Evolutionary conservation across 2,113 vertebrate species (phyloP), one percentile per base, ranked within the genome.

Genomic region (Rhodinocichla rosea): DNA sequence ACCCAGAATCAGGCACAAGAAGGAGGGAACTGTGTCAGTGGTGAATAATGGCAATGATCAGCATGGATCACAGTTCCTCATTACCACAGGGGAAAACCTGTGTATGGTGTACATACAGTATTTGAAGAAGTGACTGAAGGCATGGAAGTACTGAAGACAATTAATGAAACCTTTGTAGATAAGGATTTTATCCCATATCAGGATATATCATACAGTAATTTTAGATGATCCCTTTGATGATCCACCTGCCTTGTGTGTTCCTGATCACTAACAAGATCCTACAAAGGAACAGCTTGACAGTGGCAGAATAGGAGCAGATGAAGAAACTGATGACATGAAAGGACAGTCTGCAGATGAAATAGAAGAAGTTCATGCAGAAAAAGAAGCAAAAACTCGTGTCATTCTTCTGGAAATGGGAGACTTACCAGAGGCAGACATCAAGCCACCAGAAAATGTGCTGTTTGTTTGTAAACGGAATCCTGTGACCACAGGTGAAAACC

Each of bases 381-480:
- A 99, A 94, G 99, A 99, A 78, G 99, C 99, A 53, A 99, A 99
- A 97, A 99, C 98, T 68, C 98, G 98, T 95, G 99, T 99, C 88
- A 99, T 99, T 97, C 98, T 99, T 71, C 97, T 99, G 95, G 99
- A 99, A 98, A 99, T 99, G 80, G 99, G 99, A 37, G 99, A 99
- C 89, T 98, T 99, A 64, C 99, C 99, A 35, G 99, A 99, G 89
- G 99, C 99, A 92, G 98, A 99, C 5, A 79, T 99, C 55, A 99
- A 97, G 83, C 99, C 99, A 86, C 99, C 99, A 47, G 99, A 99
- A 97, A 99, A 99, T 17, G 99, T 99, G 19, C 97, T 99, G 20
- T 99, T 99, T 97, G 99, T 99, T 45, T 99, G 99, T 94, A 99
- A 99, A 89, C 98, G 99, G 78, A 99, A 99, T 97, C 99, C 99